These are phyloP conservation scores for Sphaeridia pumilis DNA, from an alignment of 2,888 invertebrate species.

Conservation along the genomic window DNA sequence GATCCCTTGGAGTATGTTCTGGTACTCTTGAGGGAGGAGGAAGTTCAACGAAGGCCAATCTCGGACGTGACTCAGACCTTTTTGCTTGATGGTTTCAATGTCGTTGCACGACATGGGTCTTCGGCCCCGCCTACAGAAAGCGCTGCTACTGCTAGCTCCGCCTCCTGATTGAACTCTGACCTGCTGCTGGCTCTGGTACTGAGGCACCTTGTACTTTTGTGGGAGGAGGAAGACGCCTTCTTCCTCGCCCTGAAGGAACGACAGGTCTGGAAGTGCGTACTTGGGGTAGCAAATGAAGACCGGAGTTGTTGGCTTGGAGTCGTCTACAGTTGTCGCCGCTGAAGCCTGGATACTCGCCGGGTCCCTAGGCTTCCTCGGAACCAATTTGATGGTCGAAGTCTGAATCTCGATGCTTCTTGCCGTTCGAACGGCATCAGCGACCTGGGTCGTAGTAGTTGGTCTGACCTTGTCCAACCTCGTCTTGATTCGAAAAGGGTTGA, in stretches of 20 bases:
- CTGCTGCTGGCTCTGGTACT: conserved; percentile 2
- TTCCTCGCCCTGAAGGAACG: conserved; percentile 53
- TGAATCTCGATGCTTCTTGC: conserved; percentile 31
- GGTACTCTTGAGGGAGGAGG: conserved; percentile 71
- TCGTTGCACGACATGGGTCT: conserved; percentile 70
- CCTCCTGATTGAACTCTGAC: conserved; percentile 32
- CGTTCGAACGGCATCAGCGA: conserved; percentile 30
- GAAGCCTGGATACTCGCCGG: no score
- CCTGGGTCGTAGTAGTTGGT: conserved; percentile 22
- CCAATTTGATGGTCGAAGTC: conserved; percentile 20
- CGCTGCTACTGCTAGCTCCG: background rate
- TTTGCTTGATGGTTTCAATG: conserved; percentile 64
- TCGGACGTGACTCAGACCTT: conserved; percentile 69
- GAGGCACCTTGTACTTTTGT: conserved; percentile 43
- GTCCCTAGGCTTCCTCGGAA: conserved; percentile 11
- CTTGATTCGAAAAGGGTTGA: conserved; percentile 13
- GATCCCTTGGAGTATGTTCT: conserved; percentile 62
- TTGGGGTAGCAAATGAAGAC: conserved; percentile 59
- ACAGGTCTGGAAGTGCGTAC: conserved; percentile 77
- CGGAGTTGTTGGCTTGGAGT: conserved; percentile 1
- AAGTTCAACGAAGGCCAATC: conserved; percentile 91
- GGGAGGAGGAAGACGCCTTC: conserved; percentile 62
- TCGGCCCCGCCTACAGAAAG: conserved; percentile 25
- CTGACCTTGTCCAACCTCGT: conserved; percentile 9
- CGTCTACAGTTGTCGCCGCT: conserved; percentile 5